Conservation (phyloP, 2,113 vertebrate species). For the Gopherus evgoodei region DNA sequence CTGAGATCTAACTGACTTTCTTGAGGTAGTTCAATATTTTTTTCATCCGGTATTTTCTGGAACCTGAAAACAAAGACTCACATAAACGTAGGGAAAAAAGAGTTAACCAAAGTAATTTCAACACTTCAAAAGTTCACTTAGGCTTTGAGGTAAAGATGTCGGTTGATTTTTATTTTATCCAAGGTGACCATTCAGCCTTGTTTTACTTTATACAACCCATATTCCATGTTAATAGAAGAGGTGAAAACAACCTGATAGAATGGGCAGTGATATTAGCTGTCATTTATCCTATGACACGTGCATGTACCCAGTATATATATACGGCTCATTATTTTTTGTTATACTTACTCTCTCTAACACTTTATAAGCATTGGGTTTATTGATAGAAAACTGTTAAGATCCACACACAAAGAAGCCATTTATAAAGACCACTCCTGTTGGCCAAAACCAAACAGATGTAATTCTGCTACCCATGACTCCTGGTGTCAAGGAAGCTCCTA, state of each 20-base stretch:
- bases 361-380: neutral
- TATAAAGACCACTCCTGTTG: neutral
- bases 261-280: neutral
- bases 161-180: too few species aligned
- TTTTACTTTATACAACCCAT: neutral
- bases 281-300: neutral
- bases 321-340: neutral
- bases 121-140: neutral
- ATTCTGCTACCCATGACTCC: accelerated
- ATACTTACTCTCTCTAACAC: neutral
- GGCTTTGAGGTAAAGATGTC: too few species aligned
- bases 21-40: neutral
- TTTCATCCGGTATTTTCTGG: neutral
- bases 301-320: accelerated
- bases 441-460: neutral
- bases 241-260: neutral
- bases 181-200: too few species aligned
- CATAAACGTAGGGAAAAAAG: accelerated
- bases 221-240: neutral
- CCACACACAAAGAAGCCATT: accelerated
- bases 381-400: neutral
- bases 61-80: neutral
- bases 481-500: neutral
- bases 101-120: accelerated
- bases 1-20: neutral